phyloP scores from a whole-genome alignment of 2,888 invertebrate species.

The Acronicta leporina region DNA sequence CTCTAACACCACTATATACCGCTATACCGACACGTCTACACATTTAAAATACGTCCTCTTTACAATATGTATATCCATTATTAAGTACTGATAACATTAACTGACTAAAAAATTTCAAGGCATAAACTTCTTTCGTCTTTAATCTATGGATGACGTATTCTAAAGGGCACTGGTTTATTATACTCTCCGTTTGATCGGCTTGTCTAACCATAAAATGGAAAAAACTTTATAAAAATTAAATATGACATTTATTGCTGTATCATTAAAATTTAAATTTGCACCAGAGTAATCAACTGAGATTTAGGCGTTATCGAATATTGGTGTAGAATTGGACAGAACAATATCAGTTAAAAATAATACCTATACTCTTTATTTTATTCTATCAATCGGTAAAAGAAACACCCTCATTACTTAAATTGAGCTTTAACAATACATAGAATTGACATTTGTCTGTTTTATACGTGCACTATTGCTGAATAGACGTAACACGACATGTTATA shows the following conservation, averaged over 20 bases:
- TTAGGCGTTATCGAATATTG: conserved; percentile 77
- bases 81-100: conserved; percentile 87
- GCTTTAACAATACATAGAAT: conserved; percentile 85
- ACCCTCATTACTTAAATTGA: conserved; percentile 85
- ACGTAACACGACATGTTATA: conserved; percentile 80
- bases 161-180: conserved; percentile 88
- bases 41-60: conserved; percentile 76
- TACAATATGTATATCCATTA: conserved; percentile 74
- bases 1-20: conserved; percentile 65
- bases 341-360: conserved; percentile 80
- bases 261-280: conserved; percentile 81
- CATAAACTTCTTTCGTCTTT: conserved; percentile 85
- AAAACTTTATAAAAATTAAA: conserved; percentile 83
- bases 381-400: conserved; percentile 80
- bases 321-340: conserved; percentile 82
- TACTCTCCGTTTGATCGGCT: conserved; percentile 82
- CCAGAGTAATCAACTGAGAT: conserved; percentile 77
- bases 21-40: conserved; percentile 77
- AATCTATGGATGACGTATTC: conserved; percentile 87
- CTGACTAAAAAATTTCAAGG: conserved; percentile 87
- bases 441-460: conserved; percentile 79
- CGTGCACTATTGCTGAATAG: conserved; percentile 75
- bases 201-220: conserved; percentile 81
- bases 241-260: conserved; percentile 81
- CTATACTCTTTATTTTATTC: conserved; percentile 68